Evolutionary conservation across 2,888 invertebrate genomes (phyloP).

Genomic region (Acholoe squamosa): DNA sequence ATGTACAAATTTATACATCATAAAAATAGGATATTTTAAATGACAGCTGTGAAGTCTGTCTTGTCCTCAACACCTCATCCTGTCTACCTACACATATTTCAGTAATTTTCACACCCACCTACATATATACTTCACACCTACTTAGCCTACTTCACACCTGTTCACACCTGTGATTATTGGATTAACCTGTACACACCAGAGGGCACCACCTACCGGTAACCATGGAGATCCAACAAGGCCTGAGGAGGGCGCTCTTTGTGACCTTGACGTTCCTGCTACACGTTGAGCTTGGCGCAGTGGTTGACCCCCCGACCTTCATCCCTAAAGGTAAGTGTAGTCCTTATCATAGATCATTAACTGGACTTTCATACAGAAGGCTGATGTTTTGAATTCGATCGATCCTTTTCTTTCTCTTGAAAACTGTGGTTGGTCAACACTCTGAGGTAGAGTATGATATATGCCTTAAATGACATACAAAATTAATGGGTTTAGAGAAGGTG

Average conservation of each 20-base stretch:
- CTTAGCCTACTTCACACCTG: background rate
- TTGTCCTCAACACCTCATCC: no score
- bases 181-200: constrained; percentile 36
- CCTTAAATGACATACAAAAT: no score
- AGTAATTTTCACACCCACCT: background rate
- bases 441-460: no score
- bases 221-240: background rate
- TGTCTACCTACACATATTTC: no score
- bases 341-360: background rate
- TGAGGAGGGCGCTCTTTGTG: constrained; percentile 18
- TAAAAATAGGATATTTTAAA: no score
- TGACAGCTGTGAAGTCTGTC: no score
- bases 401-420: background rate
- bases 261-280: constrained; percentile 15
- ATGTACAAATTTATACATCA: no score
- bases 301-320: constrained; percentile 22
- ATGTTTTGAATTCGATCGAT: background rate
- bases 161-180: constrained; percentile 36
- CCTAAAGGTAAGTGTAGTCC: background rate
- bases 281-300: background rate
- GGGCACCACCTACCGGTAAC: background rate
- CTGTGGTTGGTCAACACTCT: background rate
- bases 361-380: no score
- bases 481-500: no score
- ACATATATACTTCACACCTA: background rate